Percentiles rank a stretch among this genome's conserved stretches.
Evolutionary conservation across 2,888 invertebrate species (phyloP).

Genomic region (Sarcophaga subvicina): DNA sequence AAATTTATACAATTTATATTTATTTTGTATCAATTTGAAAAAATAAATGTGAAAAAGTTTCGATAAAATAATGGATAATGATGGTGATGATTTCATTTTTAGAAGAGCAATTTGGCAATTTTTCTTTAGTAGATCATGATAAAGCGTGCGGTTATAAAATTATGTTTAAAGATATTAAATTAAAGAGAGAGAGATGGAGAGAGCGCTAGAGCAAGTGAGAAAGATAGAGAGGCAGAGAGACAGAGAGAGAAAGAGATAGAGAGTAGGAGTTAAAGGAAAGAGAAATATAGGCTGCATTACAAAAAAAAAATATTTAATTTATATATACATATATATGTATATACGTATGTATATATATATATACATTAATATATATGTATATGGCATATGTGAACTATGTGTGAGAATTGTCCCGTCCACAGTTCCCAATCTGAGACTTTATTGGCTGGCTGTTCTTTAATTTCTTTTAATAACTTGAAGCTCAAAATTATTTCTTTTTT

Average conservation of each 20-base stretch:
- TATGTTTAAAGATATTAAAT: constrained; percentile 45
- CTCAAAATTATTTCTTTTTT: constrained; percentile 72
- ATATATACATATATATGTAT: too few species aligned
- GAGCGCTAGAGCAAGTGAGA: constrained; percentile 47
- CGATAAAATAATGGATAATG: constrained; percentile 12
- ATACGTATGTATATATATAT: too few species aligned
- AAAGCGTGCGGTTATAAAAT: constrained; percentile 62
- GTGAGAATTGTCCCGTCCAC: constrained; percentile 90
- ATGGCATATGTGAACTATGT: constrained; percentile 82
- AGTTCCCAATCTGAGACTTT: constrained; percentile 88
- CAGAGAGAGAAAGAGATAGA: constrained; percentile 21
- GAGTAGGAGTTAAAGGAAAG: constrained; percentile 32
- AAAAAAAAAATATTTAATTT: constrained; percentile 55
- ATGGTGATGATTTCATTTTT: background rate
- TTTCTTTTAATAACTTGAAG: constrained; percentile 68
- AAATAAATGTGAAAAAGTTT: background rate
- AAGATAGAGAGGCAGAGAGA: background rate
- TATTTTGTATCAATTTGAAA: constrained; percentile 5
- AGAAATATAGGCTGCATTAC: constrained; percentile 2
- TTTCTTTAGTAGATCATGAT: constrained; percentile 12
- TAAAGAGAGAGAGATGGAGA: constrained; percentile 1
- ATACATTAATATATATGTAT: too few species aligned
- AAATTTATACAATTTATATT: constrained; percentile 39
- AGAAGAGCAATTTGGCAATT: background rate
- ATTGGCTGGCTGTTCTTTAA: constrained; percentile 19